Evolutionary conservation across 2,888 invertebrate genomes (phyloP).

Genomic region (Minunthozetes semirufus): DNA sequence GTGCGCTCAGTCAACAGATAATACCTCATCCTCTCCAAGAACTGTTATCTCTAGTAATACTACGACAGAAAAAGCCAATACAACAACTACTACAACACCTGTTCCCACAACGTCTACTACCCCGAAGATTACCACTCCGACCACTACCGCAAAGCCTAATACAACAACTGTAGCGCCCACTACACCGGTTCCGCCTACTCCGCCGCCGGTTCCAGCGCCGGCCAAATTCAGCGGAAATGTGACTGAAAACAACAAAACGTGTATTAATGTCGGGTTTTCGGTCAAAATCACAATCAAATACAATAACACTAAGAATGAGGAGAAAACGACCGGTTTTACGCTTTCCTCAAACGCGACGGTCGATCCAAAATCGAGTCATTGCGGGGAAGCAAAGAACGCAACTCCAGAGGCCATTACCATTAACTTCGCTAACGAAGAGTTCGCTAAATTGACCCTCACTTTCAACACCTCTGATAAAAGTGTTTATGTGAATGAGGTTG

Average conservation of each 20-base stretch:
- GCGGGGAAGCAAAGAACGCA: background rate
- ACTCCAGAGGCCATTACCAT: background rate
- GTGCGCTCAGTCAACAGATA: background rate
- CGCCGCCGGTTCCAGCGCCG: slow-evolving; percentile 16
- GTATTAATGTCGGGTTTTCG: slow-evolving; percentile 60
- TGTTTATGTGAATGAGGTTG: background rate
- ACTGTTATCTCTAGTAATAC: background rate
- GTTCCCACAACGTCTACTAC: slow-evolving; percentile 45
- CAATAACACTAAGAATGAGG: slow-evolving; percentile 46
- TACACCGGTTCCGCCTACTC: slow-evolving; percentile 43
- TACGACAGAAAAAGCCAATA: slow-evolving; percentile 36
- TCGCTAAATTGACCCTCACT: slow-evolving; percentile 2
- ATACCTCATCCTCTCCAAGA: background rate
- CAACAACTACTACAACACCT: slow-evolving; percentile 45
- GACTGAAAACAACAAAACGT: slow-evolving; percentile 48
- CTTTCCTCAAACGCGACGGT: slow-evolving; percentile 22
- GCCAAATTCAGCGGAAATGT: slow-evolving; percentile 9
- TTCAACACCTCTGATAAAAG: background rate
- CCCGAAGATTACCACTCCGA: slow-evolving; percentile 48
- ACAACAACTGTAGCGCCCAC: slow-evolving; percentile 44
- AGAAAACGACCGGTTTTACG: slow-evolving; percentile 40
- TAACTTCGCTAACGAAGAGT: background rate
- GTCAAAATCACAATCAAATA: slow-evolving; percentile 57
- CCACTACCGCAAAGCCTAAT: slow-evolving; percentile 44
- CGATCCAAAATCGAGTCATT: background rate